phyloP scores from a whole-genome alignment of 2,888 invertebrate species.

The Ectobius pallidus region DNA sequence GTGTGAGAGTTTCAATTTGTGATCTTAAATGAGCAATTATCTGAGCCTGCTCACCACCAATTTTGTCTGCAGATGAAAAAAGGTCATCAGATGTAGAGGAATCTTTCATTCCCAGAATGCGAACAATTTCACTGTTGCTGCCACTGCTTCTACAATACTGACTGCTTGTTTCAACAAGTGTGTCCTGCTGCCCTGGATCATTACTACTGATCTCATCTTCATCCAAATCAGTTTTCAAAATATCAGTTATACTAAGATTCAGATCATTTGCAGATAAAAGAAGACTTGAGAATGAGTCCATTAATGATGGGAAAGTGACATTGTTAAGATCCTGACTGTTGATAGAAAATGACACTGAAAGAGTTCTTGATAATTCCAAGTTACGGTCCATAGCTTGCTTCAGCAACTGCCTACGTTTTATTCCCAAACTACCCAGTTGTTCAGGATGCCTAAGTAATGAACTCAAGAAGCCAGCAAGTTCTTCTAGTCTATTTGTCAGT shows the following conservation, averaged over 20 bases:
- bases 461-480: conserved; percentile 69
- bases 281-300: conserved; percentile 28
- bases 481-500: conserved; percentile 66
- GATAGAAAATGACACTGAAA: conserved; percentile 32
- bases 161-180: background rate
- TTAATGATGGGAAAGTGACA: background rate
- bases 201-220: conserved; percentile 11
- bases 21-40: conserved; percentile 50
- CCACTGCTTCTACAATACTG: background rate
- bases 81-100: background rate
- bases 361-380: conserved; percentile 37
- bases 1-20: conserved; percentile 53
- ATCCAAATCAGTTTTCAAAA: conserved; percentile 30
- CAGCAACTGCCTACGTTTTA: conserved; percentile 28
- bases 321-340: conserved; percentile 19
- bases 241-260: conserved; percentile 20
- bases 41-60: background rate
- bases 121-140: conserved; percentile 5
- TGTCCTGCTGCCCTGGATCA: background rate
- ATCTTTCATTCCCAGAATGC: background rate
- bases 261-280: conserved; percentile 23
- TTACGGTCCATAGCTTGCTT: conserved; percentile 37
- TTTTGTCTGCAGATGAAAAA: background rate
- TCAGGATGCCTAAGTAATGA: conserved; percentile 59
- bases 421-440: conserved; percentile 2